A percentile compares a stretch with the other conserved stretches of the same genome.
Evolutionary conservation across 2,797 vertebrate species (phyloP).

Genomic region (Lemur catta): DNA sequence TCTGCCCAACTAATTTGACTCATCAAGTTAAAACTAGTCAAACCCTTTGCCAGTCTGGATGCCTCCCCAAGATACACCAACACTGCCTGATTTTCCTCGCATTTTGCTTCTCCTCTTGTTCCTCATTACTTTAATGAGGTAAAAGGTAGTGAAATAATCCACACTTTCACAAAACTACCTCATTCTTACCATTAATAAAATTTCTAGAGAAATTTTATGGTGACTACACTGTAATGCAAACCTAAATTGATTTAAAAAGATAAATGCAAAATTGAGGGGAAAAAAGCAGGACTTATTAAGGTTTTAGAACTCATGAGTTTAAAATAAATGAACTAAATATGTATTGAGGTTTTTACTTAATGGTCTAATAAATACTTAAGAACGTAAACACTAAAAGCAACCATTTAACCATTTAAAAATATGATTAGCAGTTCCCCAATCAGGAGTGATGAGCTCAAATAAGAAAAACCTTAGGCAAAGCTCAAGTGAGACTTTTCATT

Average conservation of each 20-base stretch:
- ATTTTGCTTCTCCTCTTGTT: background rate
- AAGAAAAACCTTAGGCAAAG: background rate
- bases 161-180: background rate
- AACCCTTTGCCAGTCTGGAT: background rate
- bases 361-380: background rate
- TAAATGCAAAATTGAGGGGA: background rate
- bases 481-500: background rate
- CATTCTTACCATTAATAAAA: background rate
- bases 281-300: background rate
- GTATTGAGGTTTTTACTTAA: background rate
- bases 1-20: background rate
- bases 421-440: background rate
- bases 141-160: background rate
- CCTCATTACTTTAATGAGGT: conserved; percentile 8
- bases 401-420: background rate
- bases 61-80: background rate
- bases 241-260: background rate
- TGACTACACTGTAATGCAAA: background rate
- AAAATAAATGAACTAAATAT: conserved; percentile 2
- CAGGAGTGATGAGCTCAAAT: background rate
- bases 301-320: background rate
- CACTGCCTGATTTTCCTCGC: background rate
- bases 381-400: background rate
- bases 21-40: background rate
- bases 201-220: background rate